phyloP scores from a whole-genome alignment of 2,113 vertebrate genomes.

The Phylloscopus whistleri region DNA sequence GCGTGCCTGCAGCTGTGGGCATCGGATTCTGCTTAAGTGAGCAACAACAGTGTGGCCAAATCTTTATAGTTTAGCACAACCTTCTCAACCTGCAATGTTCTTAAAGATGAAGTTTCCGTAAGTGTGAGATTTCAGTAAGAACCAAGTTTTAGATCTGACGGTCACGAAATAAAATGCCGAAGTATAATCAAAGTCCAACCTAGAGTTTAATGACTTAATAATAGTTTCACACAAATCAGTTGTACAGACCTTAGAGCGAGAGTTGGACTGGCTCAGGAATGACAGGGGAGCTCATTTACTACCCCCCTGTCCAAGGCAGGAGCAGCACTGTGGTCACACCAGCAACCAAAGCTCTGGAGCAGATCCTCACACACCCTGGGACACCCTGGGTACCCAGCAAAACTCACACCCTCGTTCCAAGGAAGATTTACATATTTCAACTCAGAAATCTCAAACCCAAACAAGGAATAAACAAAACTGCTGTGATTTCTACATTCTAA shows the following conservation, averaged over 20 bases:
- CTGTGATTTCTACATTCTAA: not conserved
- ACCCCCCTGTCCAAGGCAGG: not conserved
- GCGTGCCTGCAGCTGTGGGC: not conserved
- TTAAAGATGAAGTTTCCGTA: not conserved
- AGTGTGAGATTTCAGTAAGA: not conserved
- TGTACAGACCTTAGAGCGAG: not conserved
- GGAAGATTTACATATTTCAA: not conserved
- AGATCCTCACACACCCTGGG: accelerated
- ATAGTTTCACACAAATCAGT: not conserved
- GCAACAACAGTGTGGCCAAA: not conserved
- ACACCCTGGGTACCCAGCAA: not conserved
- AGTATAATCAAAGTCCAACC: not conserved
- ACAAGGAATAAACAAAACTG: not conserved
- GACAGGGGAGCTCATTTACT: not conserved
- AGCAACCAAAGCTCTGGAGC: accelerated
- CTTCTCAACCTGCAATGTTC: not conserved
- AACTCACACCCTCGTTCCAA: not conserved
- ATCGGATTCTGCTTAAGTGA: not conserved
- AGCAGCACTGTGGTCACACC: not conserved
- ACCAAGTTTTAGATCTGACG: not conserved
- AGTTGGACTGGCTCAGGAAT: not conserved
- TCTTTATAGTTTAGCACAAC: not conserved
- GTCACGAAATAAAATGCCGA: not conserved
- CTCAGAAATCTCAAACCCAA: not conserved
- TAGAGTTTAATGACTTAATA: not conserved